Conservation (phyloP, 2,888 invertebrate genomes). For the Atherix ibis region DNA sequence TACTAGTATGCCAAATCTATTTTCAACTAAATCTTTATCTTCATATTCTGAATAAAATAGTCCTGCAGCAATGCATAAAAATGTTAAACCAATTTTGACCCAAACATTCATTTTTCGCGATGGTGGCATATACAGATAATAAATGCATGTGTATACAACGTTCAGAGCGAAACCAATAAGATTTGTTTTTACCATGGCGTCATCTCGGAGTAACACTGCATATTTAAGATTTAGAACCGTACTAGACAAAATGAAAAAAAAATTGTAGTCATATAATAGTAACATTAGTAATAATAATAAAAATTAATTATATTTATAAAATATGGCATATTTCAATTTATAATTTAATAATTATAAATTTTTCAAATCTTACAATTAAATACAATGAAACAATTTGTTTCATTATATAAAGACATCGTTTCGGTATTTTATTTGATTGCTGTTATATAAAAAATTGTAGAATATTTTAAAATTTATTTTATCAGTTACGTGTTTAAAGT, state of each 20-base stretch:
- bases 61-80: conserved; percentile 40
- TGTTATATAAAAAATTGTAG: no score
- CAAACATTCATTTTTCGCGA: conserved; percentile 38
- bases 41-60: conserved; percentile 54
- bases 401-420: no score
- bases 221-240: conserved; percentile 60
- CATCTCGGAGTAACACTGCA: conserved; percentile 55
- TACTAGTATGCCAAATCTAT: conserved; percentile 52
- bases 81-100: conserved; percentile 39
- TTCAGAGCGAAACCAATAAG: conserved; percentile 55
- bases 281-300: not conserved
- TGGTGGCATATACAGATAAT: conserved; percentile 44
- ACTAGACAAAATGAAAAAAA: conserved; percentile 32
- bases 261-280: not conserved
- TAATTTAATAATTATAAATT: conserved; percentile 16
- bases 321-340: no score
- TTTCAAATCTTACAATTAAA: conserved; percentile 18
- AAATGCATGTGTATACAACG: conserved; percentile 47
- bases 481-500: no score
- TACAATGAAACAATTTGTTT: no score
- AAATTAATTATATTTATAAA: no score
- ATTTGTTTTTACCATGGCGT: conserved; percentile 64
- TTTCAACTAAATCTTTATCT: conserved; percentile 45
- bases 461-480: no score
- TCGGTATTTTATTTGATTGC: no score